Evolutionary conservation across 2,113 vertebrate species (phyloP).

Genomic region (Rhagologus leucostigma): DNA sequence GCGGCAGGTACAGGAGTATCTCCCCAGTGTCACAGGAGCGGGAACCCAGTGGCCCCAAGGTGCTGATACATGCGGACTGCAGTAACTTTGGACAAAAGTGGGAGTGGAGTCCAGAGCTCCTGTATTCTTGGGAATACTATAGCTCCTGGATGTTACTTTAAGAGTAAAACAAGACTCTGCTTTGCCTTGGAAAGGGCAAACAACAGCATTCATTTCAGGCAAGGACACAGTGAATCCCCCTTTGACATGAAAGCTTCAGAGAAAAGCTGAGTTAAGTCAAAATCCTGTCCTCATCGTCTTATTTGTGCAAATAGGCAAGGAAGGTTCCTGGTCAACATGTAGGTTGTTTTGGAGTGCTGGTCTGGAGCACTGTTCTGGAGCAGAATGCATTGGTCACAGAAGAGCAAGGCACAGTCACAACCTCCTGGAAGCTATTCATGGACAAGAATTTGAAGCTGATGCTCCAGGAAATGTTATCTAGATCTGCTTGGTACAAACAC

Average conservation of each 20-base stretch:
- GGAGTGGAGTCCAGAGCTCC: background rate
- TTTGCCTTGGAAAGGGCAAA: background rate
- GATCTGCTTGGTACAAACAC: background rate
- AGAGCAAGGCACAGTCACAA: background rate
- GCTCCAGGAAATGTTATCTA: background rate
- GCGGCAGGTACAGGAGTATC: background rate
- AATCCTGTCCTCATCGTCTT: background rate
- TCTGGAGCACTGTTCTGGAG: background rate
- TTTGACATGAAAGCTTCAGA: background rate
- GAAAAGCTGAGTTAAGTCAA: background rate
- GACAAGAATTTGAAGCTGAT: background rate
- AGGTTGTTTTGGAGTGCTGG: background rate
- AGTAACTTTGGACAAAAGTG: background rate
- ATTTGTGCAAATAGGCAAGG: background rate
- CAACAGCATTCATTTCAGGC: background rate
- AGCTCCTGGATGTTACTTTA: background rate
- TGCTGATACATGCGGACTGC: fast-evolving
- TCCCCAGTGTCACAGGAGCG: background rate
- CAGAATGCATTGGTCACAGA: background rate
- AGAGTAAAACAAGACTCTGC: background rate
- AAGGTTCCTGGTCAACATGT: background rate
- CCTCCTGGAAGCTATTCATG: background rate
- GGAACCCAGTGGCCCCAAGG: background rate
- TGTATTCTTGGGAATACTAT: background rate
- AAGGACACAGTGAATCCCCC: background rate